These are phyloP conservation scores for Bufotes viridis DNA, from an alignment of 2,797 vertebrate genomes.

Conservation along the genomic window DNA sequence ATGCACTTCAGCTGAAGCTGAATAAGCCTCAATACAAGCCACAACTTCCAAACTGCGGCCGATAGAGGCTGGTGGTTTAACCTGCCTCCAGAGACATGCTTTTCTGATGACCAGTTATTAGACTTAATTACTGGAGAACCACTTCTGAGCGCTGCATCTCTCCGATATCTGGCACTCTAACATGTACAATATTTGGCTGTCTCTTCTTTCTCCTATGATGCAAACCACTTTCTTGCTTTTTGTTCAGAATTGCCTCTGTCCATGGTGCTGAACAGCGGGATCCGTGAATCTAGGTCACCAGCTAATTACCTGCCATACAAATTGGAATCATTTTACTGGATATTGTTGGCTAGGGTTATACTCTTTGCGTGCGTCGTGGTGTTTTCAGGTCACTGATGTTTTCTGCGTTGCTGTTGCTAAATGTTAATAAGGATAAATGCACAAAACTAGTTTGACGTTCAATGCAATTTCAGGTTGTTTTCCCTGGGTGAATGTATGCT, in stretches of 20 bases:
- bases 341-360: not conserved
- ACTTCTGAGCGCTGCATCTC: not conserved
- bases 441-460: not conserved
- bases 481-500: not conserved
- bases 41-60: not conserved
- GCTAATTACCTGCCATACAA: constrained; percentile 11
- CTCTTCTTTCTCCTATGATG: not conserved
- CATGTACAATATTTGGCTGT: not conserved
- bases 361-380: not conserved
- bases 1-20: not conserved
- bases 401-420: not conserved
- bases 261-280: constrained; percentile 23
- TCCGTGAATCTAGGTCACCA: not conserved
- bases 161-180: not conserved
- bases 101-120: not conserved
- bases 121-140: not conserved
- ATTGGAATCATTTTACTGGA: constrained; percentile 10
- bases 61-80: not conserved
- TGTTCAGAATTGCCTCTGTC: not conserved
- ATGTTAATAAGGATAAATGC: not conserved
- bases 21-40: constrained; percentile 3
- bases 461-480: not conserved
- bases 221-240: constrained; percentile 5
- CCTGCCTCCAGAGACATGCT: not conserved
- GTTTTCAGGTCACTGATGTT: not conserved